Conservation (phyloP, 92 coral and sea anemone genomes). For the Actinostola sp. region DNA sequence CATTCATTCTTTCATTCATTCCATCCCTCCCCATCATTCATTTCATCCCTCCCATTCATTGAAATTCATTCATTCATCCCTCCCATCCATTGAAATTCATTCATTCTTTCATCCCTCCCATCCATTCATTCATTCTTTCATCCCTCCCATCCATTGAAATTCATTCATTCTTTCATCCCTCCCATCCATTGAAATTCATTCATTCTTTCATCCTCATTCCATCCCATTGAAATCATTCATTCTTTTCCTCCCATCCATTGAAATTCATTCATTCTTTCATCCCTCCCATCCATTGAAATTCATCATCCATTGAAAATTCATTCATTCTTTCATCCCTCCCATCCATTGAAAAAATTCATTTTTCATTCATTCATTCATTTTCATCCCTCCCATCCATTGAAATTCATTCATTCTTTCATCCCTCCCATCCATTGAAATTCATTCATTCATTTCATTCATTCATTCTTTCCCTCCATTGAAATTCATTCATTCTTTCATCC, state of each 20-base stretch:
- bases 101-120: background rate
- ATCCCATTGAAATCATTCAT: background rate
- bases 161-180: background rate
- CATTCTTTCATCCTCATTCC: background rate
- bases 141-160: background rate
- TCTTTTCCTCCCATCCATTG: background rate
- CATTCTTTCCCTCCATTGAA: background rate
- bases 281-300: background rate
- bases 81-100: background rate
- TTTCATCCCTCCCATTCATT: background rate
- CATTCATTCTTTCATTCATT: background rate
- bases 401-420: background rate
- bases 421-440: background rate
- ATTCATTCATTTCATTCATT: background rate
- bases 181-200: too few species aligned
- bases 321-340: background rate
- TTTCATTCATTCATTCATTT: conserved; percentile 3
- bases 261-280: background rate
- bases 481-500: background rate
- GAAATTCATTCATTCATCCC: background rate
- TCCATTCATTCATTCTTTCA: too few species aligned
- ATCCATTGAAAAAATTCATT: too few species aligned
- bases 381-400: background rate
- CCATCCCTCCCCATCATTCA: too few species aligned
- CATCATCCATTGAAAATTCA: too few species aligned